Percentiles rank a stretch among this genome's conserved stretches.
These are phyloP conservation scores for Eolophus roseicapilla DNA, from an alignment of 2,113 vertebrate species.

Conservation along the genomic window DNA sequence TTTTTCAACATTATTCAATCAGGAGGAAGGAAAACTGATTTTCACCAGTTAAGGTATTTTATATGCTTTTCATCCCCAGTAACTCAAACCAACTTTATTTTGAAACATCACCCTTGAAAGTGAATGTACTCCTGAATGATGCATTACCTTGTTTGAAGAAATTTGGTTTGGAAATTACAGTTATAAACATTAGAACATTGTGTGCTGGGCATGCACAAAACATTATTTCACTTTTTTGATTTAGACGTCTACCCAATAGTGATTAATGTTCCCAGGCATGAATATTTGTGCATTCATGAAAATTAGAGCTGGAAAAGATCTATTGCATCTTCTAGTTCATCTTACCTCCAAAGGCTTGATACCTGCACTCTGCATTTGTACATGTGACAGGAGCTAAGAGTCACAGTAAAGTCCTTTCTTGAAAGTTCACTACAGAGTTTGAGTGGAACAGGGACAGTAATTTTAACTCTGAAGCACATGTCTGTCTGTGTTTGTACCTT, in stretches of 20 bases:
- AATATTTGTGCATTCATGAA: conserved; percentile 13
- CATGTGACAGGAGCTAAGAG: neutral
- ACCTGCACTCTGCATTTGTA: neutral
- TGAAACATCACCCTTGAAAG: conserved; percentile 15
- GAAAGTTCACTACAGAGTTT: neutral
- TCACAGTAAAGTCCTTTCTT: neutral
- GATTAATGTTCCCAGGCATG: conserved; percentile 31
- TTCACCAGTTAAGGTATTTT: conserved; percentile 13
- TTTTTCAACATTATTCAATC: neutral
- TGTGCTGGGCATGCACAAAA: conserved; percentile 26
- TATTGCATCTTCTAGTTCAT: neutral
- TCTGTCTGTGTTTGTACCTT: neutral
- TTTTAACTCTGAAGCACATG: neutral
- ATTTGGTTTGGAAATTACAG: conserved; percentile 61
- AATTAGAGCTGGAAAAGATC: conserved; percentile 28
- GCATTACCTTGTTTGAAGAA: conserved; percentile 39
- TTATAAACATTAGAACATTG: conserved; percentile 41
- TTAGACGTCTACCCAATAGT: conserved; percentile 8
- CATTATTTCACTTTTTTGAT: conserved; percentile 29
- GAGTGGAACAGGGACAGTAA: neutral
- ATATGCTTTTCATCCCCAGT: neutral
- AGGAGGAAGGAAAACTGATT: neutral
- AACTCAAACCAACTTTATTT: conserved; percentile 41
- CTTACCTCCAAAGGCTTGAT: neutral
- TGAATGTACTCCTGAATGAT: conserved; percentile 9